Percentiles rank a stretch among this genome's conserved stretches.
Evolutionary conservation across 37 sponge, comb jelly and placozoan genomes (phyloP).

Genomic region (Lycopodina hypogea): DNA sequence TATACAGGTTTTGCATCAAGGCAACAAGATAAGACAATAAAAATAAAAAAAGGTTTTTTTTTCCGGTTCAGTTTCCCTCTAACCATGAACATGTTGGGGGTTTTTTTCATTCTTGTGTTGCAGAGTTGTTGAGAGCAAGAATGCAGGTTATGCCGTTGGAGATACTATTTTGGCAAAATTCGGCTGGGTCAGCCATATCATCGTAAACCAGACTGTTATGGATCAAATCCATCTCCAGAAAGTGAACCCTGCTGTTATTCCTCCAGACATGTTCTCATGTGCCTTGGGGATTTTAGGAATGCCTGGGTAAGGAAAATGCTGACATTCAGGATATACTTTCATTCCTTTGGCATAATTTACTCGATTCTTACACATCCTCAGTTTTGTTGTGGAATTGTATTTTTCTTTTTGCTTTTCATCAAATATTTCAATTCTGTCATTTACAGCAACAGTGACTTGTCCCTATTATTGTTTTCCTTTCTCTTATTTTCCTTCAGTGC

Average conservation of each 20-base stretch:
- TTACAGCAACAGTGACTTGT: not conserved
- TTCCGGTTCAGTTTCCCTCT: too few relatives aligned
- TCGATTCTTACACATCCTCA: too few relatives aligned
- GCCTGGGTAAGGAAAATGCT: conserved; percentile 70
- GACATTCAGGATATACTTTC: too few relatives aligned
- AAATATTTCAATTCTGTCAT: not conserved
- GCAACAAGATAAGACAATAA: too few relatives aligned
- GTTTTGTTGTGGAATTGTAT: too few relatives aligned
- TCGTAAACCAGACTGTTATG: not conserved
- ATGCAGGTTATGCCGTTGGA: conserved; percentile 61
- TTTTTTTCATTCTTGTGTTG: not conserved
- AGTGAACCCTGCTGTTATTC: conserved; percentile 18
- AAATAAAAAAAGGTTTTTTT: too few relatives aligned
- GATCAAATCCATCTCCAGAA: not conserved
- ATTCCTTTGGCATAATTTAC: too few relatives aligned
- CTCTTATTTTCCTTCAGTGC: conserved; percentile 41
- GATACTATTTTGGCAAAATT: conserved; percentile 47
- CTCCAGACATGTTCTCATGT: conserved; percentile 21
- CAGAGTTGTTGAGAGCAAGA: conserved; percentile 73
- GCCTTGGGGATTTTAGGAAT: conserved; percentile 84
- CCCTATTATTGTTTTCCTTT: too few relatives aligned
- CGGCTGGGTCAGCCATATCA: conserved; percentile 77
- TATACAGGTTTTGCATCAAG: too few relatives aligned
- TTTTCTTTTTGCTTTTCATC: not conserved
- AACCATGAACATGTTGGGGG: too few relatives aligned